phyloP scores from a whole-genome alignment of 2,797 vertebrate species.

The Anguilla marmorata region DNA sequence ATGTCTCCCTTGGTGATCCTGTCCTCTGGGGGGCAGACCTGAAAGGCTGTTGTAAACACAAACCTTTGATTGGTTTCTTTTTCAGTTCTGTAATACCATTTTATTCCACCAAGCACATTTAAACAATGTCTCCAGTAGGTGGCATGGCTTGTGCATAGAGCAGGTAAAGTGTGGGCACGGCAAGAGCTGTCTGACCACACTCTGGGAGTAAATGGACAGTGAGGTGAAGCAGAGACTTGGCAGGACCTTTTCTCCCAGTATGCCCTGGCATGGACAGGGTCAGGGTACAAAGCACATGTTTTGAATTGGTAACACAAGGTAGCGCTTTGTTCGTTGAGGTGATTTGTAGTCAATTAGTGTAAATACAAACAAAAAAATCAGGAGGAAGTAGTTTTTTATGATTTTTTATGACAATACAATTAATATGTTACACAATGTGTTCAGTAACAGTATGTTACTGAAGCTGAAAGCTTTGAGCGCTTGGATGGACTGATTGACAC shows the following conservation, averaged over 20 bases:
- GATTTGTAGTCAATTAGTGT: not conserved
- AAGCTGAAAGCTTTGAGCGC: not conserved
- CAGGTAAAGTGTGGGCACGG: not conserved
- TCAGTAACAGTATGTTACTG: not conserved
- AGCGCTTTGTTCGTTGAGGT: not conserved
- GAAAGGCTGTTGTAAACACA: constrained; percentile 9
- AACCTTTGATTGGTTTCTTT: not conserved
- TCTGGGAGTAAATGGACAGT: constrained; percentile 21
- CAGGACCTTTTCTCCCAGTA: constrained; percentile 3
- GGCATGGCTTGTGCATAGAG: not conserved
- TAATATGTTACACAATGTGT: not conserved
- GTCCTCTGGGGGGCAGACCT: not conserved
- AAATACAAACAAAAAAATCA: not conserved
- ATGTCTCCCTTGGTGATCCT: constrained; percentile 34
- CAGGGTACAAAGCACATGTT: not conserved
- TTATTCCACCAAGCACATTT: not conserved
- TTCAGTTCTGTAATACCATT: not conserved
- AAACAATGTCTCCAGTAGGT: not conserved
- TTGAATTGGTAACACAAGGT: not conserved
- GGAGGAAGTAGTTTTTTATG: not conserved
- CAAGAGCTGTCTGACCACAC: not conserved
- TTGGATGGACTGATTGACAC: not conserved
- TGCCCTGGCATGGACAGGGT: not conserved
- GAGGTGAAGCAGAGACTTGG: constrained; percentile 1
- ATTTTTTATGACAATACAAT: not conserved